phyloP scores from a whole-genome alignment of 2,797 vertebrate genomes.

The Silurus lanzhouensis region DNA sequence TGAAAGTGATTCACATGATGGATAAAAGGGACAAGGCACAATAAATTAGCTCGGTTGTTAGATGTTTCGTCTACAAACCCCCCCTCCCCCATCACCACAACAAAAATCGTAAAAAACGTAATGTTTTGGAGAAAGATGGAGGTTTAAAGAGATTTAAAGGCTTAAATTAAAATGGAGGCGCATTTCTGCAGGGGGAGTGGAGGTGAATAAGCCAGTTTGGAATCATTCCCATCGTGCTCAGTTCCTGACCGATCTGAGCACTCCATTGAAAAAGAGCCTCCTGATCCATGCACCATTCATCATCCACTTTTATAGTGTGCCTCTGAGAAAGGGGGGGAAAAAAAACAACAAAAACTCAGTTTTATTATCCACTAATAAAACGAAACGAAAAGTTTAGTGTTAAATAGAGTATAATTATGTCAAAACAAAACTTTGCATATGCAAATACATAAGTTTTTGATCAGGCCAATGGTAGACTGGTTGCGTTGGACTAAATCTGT shows the following conservation, averaged over 20 bases:
- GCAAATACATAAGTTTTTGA: conserved; percentile 1
- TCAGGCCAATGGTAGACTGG: neutral
- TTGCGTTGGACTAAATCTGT: neutral
- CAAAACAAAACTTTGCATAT: conserved; percentile 31
- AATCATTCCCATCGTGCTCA: conserved; percentile 43
- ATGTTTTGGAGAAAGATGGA: conserved; percentile 44
- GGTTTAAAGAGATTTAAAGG: conserved; percentile 40
- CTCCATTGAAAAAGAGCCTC: conserved; percentile 58
- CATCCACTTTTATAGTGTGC: conserved; percentile 61
- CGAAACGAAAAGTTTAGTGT: conserved; percentile 40
- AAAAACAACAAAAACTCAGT: neutral
- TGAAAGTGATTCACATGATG: conserved; percentile 34
- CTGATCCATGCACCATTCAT: conserved; percentile 58
- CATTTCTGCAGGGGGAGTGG: conserved; percentile 46
- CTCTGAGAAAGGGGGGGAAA: conserved; percentile 14
- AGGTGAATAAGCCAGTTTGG: conserved; percentile 55
- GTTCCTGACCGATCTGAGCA: conserved; percentile 33
- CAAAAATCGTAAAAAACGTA: conserved; percentile 40
- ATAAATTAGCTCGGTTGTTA: conserved; percentile 34
- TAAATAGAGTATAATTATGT: conserved; percentile 30
- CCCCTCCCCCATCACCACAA: neutral
- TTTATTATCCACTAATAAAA: conserved; percentile 54
- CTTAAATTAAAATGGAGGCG: conserved; percentile 37
- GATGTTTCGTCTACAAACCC: neutral
- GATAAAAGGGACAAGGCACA: conserved; percentile 28